Base-by-base conservation (phyloP, 1,140 invertebrate genomes). In the Piezodorus guildinii region DNA sequence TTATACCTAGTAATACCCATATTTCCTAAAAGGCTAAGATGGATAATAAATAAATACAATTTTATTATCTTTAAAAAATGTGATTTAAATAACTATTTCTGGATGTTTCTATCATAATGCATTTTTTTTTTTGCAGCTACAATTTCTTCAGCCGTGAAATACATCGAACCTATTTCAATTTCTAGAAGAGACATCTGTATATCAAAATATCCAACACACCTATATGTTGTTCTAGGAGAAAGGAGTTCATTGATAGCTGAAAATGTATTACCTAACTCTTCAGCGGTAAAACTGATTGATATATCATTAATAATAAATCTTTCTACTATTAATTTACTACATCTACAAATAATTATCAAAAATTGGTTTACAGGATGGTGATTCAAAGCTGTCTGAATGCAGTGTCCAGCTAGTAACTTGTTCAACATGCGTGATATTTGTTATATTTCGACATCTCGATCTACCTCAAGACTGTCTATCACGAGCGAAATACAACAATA, bases 351-450 rank as follows among this genome's bases (percentile, higher is more conserved):
- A n/a, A 19, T 19, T 2, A 19, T n/a, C 8, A 17, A 49, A 2
- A 19, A n/a, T 10, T 10, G 3, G 4, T 49, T 56, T 56, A 1
- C 12, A 56, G 52, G 15, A 23, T 19, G 52, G 23, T 23, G 52
- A 23, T 16, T 23, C 52, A 6, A 8, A 16, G 12, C 17, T 19
- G 15, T 25, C 23, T 34, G 6, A 83, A 64, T 87, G 85, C 70
- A 81, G 77, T 64, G 73, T 86, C 54, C 84, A 86, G 70, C 72
- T 87, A 51, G 79, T 85, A 8, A 85, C 85, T 9, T 87, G 85
- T 70, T 82, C 85, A 0, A 84, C 83, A 3, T 87, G 85, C 69
- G 78, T 86, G 30, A 81, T 87, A 19, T 74, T 78, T 5, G 74
- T 86, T 14, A 78, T 77, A 45, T 83, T 86, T 64, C 79, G 76